These are phyloP conservation scores for Acrocyrtus sp. DNA, from an alignment of 2,888 invertebrate species.

Conservation along the genomic window DNA sequence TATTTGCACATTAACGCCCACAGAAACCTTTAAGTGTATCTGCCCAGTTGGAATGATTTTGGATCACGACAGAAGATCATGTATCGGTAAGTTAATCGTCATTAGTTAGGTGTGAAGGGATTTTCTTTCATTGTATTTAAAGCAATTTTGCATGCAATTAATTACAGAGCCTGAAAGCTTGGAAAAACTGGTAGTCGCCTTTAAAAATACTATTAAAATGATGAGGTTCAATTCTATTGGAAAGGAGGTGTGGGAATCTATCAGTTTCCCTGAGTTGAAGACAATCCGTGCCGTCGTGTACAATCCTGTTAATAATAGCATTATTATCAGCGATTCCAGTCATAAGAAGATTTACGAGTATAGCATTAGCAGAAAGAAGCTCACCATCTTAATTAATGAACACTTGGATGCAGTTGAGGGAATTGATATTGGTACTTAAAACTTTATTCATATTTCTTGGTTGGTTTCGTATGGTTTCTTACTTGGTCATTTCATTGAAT, in stretches of 20 bases:
- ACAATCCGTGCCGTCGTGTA: slow-evolving; percentile 76
- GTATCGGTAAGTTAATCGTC: slow-evolving; percentile 49
- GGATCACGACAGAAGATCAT: slow-evolving; percentile 38
- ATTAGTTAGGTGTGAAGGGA: background rate
- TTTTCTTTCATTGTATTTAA: background rate
- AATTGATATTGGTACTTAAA: slow-evolving; percentile 71
- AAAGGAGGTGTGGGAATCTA: slow-evolving; percentile 65
- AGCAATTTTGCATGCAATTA: background rate
- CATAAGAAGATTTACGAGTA: slow-evolving; percentile 68
- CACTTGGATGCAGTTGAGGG: slow-evolving; percentile 68
- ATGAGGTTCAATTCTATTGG: slow-evolving; percentile 65
- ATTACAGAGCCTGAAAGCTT: slow-evolving; percentile 39
- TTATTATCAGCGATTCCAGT: slow-evolving; percentile 69
- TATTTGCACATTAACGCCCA: slow-evolving; percentile 77
- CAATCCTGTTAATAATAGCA: slow-evolving; percentile 69
- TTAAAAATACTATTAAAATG: slow-evolving; percentile 64
- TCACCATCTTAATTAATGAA: slow-evolving; percentile 66
- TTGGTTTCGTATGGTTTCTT: background rate
- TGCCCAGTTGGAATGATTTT: slow-evolving; percentile 78
- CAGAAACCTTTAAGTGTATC: slow-evolving; percentile 70
- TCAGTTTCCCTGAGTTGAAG: slow-evolving; percentile 56
- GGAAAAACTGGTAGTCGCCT: slow-evolving; percentile 62
- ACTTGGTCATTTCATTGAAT: background rate
- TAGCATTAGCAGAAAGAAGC: slow-evolving; percentile 63
- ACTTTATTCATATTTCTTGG: background rate